Conservation (phyloP, 1,140 invertebrate species). For the Neotoxoptera formosana region DNA sequence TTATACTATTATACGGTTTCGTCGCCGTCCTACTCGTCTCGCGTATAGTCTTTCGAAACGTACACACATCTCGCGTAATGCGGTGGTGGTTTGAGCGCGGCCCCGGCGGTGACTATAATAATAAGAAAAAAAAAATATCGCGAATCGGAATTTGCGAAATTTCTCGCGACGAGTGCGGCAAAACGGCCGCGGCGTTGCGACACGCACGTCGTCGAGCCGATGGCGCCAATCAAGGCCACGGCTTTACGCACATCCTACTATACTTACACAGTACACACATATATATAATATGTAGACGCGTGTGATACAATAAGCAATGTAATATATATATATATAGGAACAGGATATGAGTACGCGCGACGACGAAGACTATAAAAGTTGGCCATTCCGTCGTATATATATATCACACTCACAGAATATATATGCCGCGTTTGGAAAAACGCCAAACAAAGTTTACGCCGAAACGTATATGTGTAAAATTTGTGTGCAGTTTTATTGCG, state of each 20-base stretch:
- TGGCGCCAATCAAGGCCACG: slow-evolving; percentile 40
- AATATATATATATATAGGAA: background rate
- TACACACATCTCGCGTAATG: background rate
- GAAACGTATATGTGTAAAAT: background rate
- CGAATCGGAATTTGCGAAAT: slow-evolving; percentile 34
- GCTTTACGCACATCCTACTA: background rate
- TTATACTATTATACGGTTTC: background rate
- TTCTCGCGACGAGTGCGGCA: background rate
- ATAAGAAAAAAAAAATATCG: background rate
- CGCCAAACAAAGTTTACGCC: background rate
- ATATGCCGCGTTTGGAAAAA: background rate
- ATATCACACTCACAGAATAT: background rate
- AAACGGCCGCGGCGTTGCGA: background rate
- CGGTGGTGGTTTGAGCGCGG: background rate
- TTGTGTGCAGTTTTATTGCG: too few relatives aligned
- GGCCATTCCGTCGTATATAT: background rate
- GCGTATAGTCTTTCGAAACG: background rate
- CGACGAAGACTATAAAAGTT: background rate
- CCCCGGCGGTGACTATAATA: background rate
- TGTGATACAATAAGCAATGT: background rate
- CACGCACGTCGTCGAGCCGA: background rate
- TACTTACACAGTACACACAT: background rate
- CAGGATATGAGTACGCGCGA: background rate
- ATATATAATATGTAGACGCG: background rate
- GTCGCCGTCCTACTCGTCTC: background rate